Conservation (phyloP, 1,140 invertebrate species). For the Aricia agestis region DNA sequence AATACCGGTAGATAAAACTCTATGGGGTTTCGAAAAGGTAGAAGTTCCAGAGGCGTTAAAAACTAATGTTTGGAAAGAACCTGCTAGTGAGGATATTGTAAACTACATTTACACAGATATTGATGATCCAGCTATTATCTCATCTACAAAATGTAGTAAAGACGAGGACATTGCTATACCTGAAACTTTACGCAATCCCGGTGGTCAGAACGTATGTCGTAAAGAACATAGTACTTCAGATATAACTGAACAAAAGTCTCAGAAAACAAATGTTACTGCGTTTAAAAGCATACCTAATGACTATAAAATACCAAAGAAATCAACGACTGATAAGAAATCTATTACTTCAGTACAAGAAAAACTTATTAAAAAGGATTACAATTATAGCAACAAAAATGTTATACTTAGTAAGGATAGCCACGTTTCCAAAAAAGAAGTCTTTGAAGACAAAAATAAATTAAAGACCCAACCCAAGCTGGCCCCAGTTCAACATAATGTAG, state of each 20-base stretch:
- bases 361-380: neutral
- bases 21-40: conserved; percentile 38
- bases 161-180: neutral
- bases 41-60: conserved; percentile 39
- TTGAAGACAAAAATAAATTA: neutral
- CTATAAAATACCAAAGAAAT: conserved; percentile 28
- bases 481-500: conserved; percentile 32
- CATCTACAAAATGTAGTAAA: conserved; percentile 35
- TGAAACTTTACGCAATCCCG: neutral
- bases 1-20: conserved; percentile 35
- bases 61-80: conserved; percentile 23
- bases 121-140: conserved; percentile 34
- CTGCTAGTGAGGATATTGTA: conserved; percentile 30
- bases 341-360: neutral
- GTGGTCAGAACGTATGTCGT: neutral
- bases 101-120: conserved; percentile 43
- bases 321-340: conserved; percentile 18
- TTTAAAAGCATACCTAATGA: conserved; percentile 2
- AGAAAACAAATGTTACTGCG: neutral
- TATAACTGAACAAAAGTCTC: neutral
- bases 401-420: neutral
- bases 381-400: neutral
- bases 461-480: neutral
- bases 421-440: neutral
- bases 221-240: neutral